Base-by-base conservation (phyloP, 2,888 invertebrate species). In the Plagodis pulveraria region DNA sequence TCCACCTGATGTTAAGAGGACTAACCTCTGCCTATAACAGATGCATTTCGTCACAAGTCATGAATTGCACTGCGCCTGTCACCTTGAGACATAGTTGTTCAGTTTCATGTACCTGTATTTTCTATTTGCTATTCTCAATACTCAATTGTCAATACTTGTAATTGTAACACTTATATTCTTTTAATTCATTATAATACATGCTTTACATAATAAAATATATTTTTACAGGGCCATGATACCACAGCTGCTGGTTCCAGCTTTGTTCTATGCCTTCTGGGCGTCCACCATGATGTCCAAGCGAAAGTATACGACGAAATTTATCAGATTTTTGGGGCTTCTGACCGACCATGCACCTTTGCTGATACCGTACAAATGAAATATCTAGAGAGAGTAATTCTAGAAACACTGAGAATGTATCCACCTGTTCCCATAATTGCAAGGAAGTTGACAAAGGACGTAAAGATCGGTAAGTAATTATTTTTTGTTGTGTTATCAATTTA, bases 331-430 rank as follows among this genome's bases (percentile, higher is more conserved):
- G 96, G 96, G 0, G 95, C 96, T 71, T 95, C 96, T 0, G 95
- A 96, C 79, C 92, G 97, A 42, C 95, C 95, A 0, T 95, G 93
- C 46, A 96, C 96, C 5, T 96, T 96, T 77, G 94, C 95, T 49
- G 97, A 97, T 68, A 96, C 96, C 6, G 86, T 96, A 55, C 94
- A 95, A 67, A 96, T 97, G 96, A 97, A 97, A 71, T 97, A 96
- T 71, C 86, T 97, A 49, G 96, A 97, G 78, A 93, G 96, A 60
- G 96, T 96, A 35, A 94, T 97, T 43, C 94, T 97, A 81, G 97
- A 97, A 83, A 94, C 96, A 0, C 87, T 97, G 22, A 93, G 97
- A 57, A 81, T 97, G 93, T 97, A 96, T 79, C 97, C 97, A 71
- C 96, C 96, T 69, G 97, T 97, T 63, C 97, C 97, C 0, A 76